Evolutionary conservation across 2,888 invertebrate species (phyloP).

Genomic region (Galerucella nymphaeae): DNA sequence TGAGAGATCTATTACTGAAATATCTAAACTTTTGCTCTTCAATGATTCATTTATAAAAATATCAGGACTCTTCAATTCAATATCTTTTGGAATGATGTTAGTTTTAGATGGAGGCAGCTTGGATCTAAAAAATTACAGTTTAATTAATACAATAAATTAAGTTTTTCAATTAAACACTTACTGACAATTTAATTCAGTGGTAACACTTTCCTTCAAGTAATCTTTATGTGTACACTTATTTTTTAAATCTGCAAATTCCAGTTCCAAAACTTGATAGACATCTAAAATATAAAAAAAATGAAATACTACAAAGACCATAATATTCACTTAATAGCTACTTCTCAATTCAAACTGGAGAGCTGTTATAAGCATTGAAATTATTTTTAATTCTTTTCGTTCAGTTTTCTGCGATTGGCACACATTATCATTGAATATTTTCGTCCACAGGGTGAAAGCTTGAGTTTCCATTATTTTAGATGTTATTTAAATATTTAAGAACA

Average conservation of each 20-base stretch:
- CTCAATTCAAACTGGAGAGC: constrained; percentile 50
- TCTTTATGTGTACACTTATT: constrained; percentile 39
- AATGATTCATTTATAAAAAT: constrained; percentile 35
- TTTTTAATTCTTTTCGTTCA: constrained; percentile 47
- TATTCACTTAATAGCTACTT: constrained; percentile 39
- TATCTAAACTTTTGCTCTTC: constrained; percentile 14
- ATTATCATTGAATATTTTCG: constrained; percentile 47
- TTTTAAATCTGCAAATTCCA: constrained; percentile 33
- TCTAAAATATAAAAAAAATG: constrained; percentile 28
- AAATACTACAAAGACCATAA: constrained; percentile 5
- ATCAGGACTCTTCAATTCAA: constrained; percentile 41
- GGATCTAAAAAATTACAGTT: not conserved
- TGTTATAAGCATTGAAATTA: constrained; percentile 46
- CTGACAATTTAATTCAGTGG: constrained; percentile 11
- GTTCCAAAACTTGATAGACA: constrained; percentile 37
- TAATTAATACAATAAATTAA: no score
- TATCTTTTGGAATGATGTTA: not conserved
- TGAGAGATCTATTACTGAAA: constrained; percentile 35
- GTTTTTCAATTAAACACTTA: constrained; percentile 18
- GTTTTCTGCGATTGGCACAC: constrained; percentile 44
- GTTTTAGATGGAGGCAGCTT: not conserved
- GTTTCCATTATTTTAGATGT: constrained; percentile 7
- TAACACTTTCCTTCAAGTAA: constrained; percentile 26
- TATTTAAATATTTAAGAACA: no score
- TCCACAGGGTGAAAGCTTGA: constrained; percentile 48